phyloP scores from a whole-genome alignment of 2,797 vertebrate species.

The Melopsittacus undulatus region DNA sequence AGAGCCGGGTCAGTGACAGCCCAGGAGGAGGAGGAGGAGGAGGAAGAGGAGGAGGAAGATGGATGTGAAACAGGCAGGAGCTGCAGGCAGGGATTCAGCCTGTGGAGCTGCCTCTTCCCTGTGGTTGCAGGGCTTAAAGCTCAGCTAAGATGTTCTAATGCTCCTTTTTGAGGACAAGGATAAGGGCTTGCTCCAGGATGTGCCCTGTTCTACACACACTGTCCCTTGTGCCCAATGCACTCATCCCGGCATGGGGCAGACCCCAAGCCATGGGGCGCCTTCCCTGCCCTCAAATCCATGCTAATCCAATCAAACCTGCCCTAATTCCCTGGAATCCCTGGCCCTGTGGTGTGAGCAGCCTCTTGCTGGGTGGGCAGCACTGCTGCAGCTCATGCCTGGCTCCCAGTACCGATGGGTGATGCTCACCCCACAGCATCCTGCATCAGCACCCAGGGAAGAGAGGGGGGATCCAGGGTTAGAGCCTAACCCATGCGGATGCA shows the following conservation, averaged over 20 bases:
- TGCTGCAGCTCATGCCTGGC: not conserved
- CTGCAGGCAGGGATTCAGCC: not conserved
- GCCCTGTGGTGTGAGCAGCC: fast-evolving
- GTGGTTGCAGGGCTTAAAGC: not conserved
- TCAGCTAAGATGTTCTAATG: fast-evolving
- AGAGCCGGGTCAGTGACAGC: not conserved
- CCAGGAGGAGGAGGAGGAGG: not conserved
- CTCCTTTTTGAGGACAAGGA: not conserved
- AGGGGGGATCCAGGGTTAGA: not conserved
- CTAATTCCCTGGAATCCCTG: slow-evolving; percentile 13
- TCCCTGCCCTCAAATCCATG: not conserved
- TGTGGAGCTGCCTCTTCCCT: not conserved
- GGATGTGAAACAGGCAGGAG: not conserved
- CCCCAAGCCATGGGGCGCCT: not conserved
- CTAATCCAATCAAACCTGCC: slow-evolving; percentile 38
- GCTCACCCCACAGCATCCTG: not conserved
- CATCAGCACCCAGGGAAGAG: not conserved
- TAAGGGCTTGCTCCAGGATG: fast-evolving
- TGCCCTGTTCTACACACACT: fast-evolving
- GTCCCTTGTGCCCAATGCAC: fast-evolving
- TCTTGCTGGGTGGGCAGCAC: not conserved
- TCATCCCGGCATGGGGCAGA: not conserved
- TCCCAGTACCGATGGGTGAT: fast-evolving
- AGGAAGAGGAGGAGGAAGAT: not conserved
- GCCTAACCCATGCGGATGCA: not conserved